Conservation (phyloP, 2,113 vertebrate species). For the Charina bottae region DNA sequence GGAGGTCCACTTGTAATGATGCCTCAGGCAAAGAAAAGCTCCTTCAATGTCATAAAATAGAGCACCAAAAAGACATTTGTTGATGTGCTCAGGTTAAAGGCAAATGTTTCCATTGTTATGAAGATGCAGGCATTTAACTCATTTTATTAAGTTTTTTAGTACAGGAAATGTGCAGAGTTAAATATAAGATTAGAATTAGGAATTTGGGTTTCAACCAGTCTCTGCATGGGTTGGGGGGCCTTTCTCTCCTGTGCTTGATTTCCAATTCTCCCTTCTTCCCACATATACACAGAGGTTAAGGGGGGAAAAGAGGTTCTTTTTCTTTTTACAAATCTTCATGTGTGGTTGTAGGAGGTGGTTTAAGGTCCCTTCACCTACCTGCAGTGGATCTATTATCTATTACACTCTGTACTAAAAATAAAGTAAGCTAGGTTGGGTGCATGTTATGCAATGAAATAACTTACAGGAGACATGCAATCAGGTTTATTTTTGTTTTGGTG, state of each 20-base stretch:
- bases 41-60: neutral
- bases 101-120: no score
- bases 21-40: neutral
- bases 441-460: neutral
- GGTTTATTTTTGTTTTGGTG: neutral
- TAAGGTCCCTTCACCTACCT: neutral
- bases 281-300: neutral
- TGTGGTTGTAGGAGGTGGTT: neutral
- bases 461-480: neutral
- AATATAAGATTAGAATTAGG: no score
- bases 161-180: no score
- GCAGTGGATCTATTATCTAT: neutral
- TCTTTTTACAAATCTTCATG: neutral
- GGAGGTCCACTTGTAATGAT: no score
- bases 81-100: neutral
- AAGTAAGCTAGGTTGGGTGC: neutral
- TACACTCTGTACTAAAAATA: neutral
- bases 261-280: neutral
- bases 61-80: neutral
- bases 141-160: no score
- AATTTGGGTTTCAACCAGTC: no score
- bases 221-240: no score
- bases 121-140: no score
- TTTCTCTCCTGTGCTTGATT: neutral
- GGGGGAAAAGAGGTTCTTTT: neutral